A percentile compares a stretch with the other conserved stretches of the same genome.
These are phyloP conservation scores for Galeruca laticollis DNA, from an alignment of 2,888 invertebrate species.

Conservation along the genomic window DNA sequence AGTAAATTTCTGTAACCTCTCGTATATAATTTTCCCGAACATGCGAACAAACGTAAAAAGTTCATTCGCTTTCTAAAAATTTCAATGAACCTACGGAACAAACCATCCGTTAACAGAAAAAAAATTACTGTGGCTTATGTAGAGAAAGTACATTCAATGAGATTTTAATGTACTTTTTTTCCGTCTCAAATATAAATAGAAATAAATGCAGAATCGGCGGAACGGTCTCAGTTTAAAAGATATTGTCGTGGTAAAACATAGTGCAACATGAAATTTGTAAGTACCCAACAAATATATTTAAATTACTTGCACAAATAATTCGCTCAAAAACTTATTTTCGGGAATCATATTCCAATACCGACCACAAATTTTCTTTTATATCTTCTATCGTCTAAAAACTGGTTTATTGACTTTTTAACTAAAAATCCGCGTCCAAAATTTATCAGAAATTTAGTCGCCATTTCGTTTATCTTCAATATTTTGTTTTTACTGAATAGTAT, in stretches of 20 bases:
- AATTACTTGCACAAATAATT: too few relatives aligned
- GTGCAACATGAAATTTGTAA: slow-evolving; percentile 47
- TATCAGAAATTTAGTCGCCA: too few relatives aligned
- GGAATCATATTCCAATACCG: too few relatives aligned
- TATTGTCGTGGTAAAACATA: background rate
- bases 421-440: too few relatives aligned
- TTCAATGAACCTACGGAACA: slow-evolving; percentile 17
- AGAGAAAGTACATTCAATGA: slow-evolving; percentile 21
- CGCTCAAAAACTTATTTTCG: too few relatives aligned
- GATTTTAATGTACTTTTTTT: slow-evolving; percentile 28
- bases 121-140: slow-evolving; percentile 24
- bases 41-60: background rate
- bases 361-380: too few relatives aligned
- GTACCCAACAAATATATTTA: slow-evolving; percentile 24
- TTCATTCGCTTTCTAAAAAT: slow-evolving; percentile 16
- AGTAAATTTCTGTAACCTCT: too few relatives aligned
- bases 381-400: too few relatives aligned
- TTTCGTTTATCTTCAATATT: too few relatives aligned
- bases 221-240: slow-evolving; percentile 10
- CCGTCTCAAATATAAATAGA: slow-evolving; percentile 26
- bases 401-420: too few relatives aligned
- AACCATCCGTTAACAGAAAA: slow-evolving; percentile 22
- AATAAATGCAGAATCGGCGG: background rate
- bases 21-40: background rate
- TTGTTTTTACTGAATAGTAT: too few relatives aligned